Evolutionary conservation across 2,888 invertebrate species (phyloP), one percentile per base, ranked within the genome.

Genomic region (Lasioglossum pauxillum): DNA sequence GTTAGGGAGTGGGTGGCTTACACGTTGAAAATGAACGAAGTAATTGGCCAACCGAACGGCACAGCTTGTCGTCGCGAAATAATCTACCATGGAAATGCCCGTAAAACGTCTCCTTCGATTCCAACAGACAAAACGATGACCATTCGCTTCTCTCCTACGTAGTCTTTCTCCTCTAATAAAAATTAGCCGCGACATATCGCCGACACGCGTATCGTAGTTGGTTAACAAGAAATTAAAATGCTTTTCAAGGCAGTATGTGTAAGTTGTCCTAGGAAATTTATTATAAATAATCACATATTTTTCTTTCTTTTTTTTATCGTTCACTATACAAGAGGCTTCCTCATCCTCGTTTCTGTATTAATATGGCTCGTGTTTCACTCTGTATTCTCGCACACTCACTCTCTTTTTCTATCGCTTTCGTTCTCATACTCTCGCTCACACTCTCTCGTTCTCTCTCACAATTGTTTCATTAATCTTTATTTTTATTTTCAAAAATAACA

Each of bases 211-310:
- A 72, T 69, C 80, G 67, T 79, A 74, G 57, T 41, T 84, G 85
- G 82, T 81, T 84, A 80, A 79, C 86, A 77, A 64, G 64, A 88
- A 87, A 86, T 87, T 90, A 90, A 92, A 92, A 92, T 92, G 89
- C 90, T 91, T 78, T 89, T 78, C 88, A 88, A 89, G 91, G 92
- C 92, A 93, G 88, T 92, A 91, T 85, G 79, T 90, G 88, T 87
- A 91, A 89, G 90, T 89, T 91, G 91, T 90, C 89, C 91, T 89
- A 92, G 86, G 90, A 91, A 91, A 89, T 91, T 91, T 91, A 90
- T 92, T 90, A 92, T 92, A 93, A 94, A 93, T 92, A 94, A 94
- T 94, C 91, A 93, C 93, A 93, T 92, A 90, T 92, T 88, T 78
- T 83, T 46, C 38, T 73, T 74, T 75, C 69, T 77, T 72, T 83